These are phyloP conservation scores for Riparia riparia DNA, from an alignment of 2,113 vertebrate species.

Conservation along the genomic window DNA sequence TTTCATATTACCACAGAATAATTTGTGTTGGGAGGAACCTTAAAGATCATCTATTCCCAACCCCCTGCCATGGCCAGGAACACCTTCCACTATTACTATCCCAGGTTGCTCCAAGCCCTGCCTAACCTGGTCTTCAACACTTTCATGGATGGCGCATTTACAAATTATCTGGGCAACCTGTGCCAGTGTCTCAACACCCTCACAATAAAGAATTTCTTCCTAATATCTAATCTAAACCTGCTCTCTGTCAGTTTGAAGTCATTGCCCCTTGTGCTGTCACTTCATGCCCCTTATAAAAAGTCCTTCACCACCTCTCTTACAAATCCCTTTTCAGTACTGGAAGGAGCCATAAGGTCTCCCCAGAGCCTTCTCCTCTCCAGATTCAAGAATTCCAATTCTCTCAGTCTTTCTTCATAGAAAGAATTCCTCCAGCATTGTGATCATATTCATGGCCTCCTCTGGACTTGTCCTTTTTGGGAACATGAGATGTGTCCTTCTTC, in stretches of 20 bases:
- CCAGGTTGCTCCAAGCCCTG: background rate
- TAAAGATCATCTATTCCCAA: background rate
- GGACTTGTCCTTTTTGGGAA: background rate
- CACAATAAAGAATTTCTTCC: background rate
- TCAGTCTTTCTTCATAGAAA: background rate
- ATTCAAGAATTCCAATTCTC: background rate
- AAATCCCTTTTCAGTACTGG: background rate
- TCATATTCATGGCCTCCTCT: background rate
- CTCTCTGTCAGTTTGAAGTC: background rate
- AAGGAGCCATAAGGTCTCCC: background rate
- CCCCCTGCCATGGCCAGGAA: no score
- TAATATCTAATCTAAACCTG: background rate
- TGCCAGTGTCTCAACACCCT: background rate
- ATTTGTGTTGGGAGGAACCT: background rate
- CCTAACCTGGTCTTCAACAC: background rate
- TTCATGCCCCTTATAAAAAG: background rate
- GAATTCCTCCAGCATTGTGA: background rate
- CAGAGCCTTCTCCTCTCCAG: background rate
- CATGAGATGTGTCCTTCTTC: background rate
- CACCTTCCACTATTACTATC: background rate
- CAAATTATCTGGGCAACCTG: background rate
- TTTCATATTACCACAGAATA: background rate
- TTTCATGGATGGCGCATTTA: background rate
- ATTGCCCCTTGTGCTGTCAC: background rate
- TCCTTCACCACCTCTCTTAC: background rate